phyloP scores from a whole-genome alignment of 2,888 invertebrate genomes.

The Luffia ferchaultella region DNA sequence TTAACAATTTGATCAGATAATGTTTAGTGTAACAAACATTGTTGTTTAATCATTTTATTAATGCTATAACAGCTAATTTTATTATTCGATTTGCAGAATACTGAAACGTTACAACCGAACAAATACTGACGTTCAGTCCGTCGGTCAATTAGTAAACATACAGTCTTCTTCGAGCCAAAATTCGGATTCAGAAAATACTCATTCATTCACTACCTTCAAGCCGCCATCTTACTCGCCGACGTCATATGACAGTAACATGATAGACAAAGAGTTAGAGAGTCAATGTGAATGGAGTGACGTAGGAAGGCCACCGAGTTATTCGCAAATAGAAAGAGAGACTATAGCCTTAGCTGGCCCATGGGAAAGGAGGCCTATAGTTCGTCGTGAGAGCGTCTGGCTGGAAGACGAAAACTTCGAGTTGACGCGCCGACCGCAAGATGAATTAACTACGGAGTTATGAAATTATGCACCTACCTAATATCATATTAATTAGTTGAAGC shows the following conservation, averaged over 20 bases:
- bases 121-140: slow-evolving; percentile 63
- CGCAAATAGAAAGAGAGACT: slow-evolving; percentile 44
- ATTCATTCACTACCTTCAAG: slow-evolving; percentile 60
- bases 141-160: slow-evolving; percentile 80
- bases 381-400: slow-evolving; percentile 70
- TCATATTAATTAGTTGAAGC: too few relatives aligned
- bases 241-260: slow-evolving; percentile 49
- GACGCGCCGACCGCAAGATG: slow-evolving; percentile 87
- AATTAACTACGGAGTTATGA: slow-evolving; percentile 86
- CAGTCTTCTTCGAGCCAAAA: slow-evolving; percentile 65
- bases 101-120: slow-evolving; percentile 72
- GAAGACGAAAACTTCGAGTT: slow-evolving; percentile 85
- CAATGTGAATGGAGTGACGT: slow-evolving; percentile 65
- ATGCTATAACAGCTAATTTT: neutral
- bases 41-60: too few relatives aligned
- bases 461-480: neutral
- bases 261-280: slow-evolving; percentile 48
- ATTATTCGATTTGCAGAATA: slow-evolving; percentile 38
- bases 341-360: slow-evolving; percentile 54
- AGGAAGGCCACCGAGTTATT: slow-evolving; percentile 50
- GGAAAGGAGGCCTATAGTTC: slow-evolving; percentile 55
- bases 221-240: slow-evolving; percentile 60
- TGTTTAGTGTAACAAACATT: too few relatives aligned
- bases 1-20: too few relatives aligned
- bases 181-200: slow-evolving; percentile 41